A percentile compares a stretch with the other conserved stretches of the same genome.
These are phyloP conservation scores for Polydrusus tereticollis DNA, from an alignment of 2,888 invertebrate species.

Conservation along the genomic window DNA sequence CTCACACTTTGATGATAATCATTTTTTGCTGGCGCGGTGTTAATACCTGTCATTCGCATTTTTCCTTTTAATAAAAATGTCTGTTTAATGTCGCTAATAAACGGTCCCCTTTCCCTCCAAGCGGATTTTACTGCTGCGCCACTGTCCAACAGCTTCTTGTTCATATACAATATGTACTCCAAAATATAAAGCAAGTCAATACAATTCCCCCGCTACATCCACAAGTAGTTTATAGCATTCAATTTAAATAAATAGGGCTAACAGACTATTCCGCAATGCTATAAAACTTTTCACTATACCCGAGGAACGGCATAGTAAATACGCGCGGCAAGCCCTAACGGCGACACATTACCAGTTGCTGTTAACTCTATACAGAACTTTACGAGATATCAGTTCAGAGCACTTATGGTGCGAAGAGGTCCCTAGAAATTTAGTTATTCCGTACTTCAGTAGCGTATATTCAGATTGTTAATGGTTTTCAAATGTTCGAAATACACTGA, in stretches of 20 bases:
- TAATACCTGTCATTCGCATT: too few relatives aligned
- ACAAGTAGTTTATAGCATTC: conserved; percentile 3
- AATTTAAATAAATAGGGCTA: conserved; percentile 16
- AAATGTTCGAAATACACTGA: too few relatives aligned
- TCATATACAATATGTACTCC: background rate
- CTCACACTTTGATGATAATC: too few relatives aligned
- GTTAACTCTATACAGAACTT: conserved; percentile 22
- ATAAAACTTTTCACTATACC: conserved; percentile 19
- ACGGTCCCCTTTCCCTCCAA: too few relatives aligned
- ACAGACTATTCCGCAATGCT: background rate
- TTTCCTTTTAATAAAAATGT: too few relatives aligned
- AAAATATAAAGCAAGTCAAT: background rate
- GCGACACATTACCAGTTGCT: conserved; percentile 15
- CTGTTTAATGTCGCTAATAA: too few relatives aligned
- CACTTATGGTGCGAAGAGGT: conserved; percentile 23
- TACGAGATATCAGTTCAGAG: conserved; percentile 21
- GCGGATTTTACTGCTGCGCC: too few relatives aligned
- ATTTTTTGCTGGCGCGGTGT: too few relatives aligned
- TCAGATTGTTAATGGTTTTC: background rate
- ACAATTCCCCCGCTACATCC: background rate
- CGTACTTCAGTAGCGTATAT: conserved; percentile 2
- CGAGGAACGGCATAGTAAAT: conserved; percentile 1
- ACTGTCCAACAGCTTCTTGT: too few relatives aligned
- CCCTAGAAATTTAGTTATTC: conserved; percentile 18
- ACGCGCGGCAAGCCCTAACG: conserved; percentile 9